Conservation (phyloP, 2,113 vertebrate genomes). For the Neomonachus schauinslandi region DNA sequence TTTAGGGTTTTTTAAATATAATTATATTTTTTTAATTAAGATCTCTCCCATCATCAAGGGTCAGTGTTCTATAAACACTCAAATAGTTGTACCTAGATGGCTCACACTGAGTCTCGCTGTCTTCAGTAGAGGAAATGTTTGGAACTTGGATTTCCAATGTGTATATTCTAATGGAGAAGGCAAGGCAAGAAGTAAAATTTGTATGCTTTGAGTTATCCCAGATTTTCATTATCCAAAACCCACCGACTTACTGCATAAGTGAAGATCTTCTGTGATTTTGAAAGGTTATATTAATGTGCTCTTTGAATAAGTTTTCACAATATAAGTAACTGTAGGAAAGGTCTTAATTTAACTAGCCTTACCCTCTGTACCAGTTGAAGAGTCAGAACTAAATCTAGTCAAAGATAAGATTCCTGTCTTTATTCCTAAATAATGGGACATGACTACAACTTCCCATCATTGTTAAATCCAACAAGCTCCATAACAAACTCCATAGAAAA, state of each 20-base stretch:
- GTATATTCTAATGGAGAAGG: background rate
- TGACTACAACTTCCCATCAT: background rate
- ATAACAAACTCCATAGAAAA: background rate
- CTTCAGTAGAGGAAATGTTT: background rate
- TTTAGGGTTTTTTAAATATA: background rate
- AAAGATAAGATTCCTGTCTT: background rate
- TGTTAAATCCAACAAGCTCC: background rate
- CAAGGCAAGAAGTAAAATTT: background rate
- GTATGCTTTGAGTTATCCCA: constrained; percentile 1
- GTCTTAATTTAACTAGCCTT: background rate
- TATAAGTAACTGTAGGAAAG: background rate
- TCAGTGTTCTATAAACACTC: constrained; percentile 32
- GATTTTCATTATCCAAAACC: constrained; percentile 20
- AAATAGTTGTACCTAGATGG: background rate
- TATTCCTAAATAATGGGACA: background rate
- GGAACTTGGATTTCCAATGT: constrained; percentile 12
- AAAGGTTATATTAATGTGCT: constrained; percentile 29
- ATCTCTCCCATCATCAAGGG: background rate
- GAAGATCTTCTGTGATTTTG: constrained; percentile 45
- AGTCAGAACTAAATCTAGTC: background rate
- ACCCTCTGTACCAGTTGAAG: background rate
- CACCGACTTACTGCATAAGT: background rate
- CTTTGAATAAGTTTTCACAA: background rate
- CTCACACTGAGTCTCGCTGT: background rate
- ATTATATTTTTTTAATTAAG: constrained; percentile 50